Evolutionary conservation across 2,888 invertebrate species (phyloP).

Genomic region (Harpagoxenus sublaevis): DNA sequence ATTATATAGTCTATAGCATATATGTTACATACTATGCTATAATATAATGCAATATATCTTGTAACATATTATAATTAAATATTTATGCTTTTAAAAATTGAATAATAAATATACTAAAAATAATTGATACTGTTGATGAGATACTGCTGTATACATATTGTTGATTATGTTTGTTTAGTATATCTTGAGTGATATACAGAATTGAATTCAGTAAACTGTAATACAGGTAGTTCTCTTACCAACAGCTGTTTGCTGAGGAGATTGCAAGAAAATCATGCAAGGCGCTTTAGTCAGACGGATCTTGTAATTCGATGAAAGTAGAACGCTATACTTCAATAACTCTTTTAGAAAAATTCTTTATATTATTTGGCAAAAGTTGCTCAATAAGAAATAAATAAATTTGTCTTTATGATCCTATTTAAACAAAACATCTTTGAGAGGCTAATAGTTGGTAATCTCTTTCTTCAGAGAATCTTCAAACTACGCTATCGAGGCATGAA

Average conservation of each 20-base stretch:
- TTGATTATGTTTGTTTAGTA: not conserved
- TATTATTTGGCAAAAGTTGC: not conserved
- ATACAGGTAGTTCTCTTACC: conserved; percentile 4
- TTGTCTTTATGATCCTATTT: not conserved
- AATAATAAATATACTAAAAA: not conserved
- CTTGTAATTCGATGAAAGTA: not conserved
- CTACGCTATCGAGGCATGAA: conserved; percentile 5
- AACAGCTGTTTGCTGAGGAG: conserved; percentile 26
- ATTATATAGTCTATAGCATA: not conserved
- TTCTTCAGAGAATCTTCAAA: not conserved
- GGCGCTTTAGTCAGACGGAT: conserved; percentile 19
- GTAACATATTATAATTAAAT: not conserved
- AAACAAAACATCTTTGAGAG: not conserved
- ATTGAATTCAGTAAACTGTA: not conserved
- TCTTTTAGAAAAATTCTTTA: not conserved
- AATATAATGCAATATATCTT: not conserved
- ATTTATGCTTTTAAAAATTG: not conserved
- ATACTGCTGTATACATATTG: not conserved
- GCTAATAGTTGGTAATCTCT: conserved; percentile 1
- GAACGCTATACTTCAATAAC: not conserved
- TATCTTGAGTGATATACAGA: not conserved
- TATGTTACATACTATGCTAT: not conserved
- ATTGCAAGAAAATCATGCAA: conserved; percentile 8
- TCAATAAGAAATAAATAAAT: not conserved
- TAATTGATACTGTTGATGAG: not conserved